Evolutionary conservation across 2,888 invertebrate genomes (phyloP).

Genomic region (Tenodera sinensis): DNA sequence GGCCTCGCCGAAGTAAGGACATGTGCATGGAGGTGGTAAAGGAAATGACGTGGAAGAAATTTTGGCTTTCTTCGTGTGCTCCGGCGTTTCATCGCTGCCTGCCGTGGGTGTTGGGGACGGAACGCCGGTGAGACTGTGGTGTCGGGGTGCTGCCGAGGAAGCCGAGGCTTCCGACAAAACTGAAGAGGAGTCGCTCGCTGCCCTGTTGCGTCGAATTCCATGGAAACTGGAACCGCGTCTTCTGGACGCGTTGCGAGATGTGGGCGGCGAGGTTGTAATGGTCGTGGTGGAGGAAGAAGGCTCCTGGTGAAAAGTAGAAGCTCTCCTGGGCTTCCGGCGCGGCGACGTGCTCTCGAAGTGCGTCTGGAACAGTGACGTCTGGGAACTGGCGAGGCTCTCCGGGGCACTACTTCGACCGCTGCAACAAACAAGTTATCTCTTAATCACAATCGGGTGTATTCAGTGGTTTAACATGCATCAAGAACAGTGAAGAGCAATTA

Average conservation of each 20-base stretch:
- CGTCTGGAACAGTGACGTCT: conserved; percentile 37
- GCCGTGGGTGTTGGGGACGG: background rate
- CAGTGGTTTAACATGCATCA: too few relatives aligned
- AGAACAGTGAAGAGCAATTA: too few relatives aligned
- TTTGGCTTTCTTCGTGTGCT: background rate
- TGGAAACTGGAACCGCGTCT: conserved; percentile 16
- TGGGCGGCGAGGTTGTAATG: conserved; percentile 22
- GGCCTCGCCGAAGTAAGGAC: conserved; percentile 73
- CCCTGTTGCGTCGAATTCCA: conserved; percentile 20
- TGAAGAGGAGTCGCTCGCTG: background rate
- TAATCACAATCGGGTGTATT: too few relatives aligned
- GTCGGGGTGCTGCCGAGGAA: background rate
- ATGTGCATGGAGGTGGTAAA: conserved; percentile 73
- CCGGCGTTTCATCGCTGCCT: background rate
- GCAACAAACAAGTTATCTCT: background rate
- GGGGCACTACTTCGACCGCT: conserved; percentile 34
- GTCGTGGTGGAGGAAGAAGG: conserved; percentile 35
- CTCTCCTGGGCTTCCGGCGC: conserved; percentile 41
- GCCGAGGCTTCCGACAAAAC: background rate
- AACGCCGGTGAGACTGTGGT: background rate
- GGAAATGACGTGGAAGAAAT: conserved; percentile 37
- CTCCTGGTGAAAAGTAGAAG: conserved; percentile 50
- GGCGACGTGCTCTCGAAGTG: conserved; percentile 9
- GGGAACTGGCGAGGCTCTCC: conserved; percentile 41
- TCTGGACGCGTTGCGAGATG: background rate